Evolutionary conservation across 2,797 vertebrate species (phyloP).

Genomic region (Nasua narica): DNA sequence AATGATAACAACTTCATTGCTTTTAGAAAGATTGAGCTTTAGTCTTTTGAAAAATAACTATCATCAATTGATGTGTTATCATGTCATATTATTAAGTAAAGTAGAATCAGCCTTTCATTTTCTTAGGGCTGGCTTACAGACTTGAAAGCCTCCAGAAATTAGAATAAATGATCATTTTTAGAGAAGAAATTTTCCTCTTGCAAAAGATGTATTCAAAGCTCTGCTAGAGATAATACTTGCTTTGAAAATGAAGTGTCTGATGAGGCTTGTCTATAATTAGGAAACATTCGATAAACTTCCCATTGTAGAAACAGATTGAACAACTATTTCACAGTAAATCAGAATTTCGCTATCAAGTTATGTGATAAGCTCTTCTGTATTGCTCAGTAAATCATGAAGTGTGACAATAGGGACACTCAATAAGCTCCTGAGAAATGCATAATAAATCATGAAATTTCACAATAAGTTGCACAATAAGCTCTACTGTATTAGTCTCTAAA

Average conservation of each 20-base stretch:
- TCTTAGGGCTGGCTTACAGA: not conserved
- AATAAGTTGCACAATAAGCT: conserved; percentile 49
- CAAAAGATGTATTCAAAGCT: conserved; percentile 8
- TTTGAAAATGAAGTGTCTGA: conserved; percentile 36
- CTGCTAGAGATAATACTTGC: not conserved
- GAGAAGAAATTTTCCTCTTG: not conserved
- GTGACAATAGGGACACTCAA: conserved; percentile 45
- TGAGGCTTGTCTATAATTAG: conserved; percentile 48
- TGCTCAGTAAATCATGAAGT: conserved; percentile 69
- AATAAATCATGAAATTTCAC: conserved; percentile 62
- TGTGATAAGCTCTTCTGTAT: conserved; percentile 44
- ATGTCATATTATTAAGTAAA: not conserved
- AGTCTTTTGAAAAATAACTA: conserved; percentile 5
- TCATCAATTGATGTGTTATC: not conserved
- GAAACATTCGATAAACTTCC: conserved; percentile 40
- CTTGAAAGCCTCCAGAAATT: conserved; percentile 11
- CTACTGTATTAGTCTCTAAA: conserved; percentile 49
- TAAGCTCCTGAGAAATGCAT: conserved; percentile 44
- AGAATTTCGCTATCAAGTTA: conserved; percentile 40
- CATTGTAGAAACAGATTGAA: conserved; percentile 27
- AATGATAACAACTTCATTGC: not conserved
- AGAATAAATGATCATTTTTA: conserved; percentile 14
- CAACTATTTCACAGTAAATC: conserved; percentile 61
- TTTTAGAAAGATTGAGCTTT: not conserved
- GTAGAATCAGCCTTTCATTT: conserved; percentile 19